Evolutionary conservation across 2,797 vertebrate species (phyloP).

Genomic region (Cuculus canorus): DNA sequence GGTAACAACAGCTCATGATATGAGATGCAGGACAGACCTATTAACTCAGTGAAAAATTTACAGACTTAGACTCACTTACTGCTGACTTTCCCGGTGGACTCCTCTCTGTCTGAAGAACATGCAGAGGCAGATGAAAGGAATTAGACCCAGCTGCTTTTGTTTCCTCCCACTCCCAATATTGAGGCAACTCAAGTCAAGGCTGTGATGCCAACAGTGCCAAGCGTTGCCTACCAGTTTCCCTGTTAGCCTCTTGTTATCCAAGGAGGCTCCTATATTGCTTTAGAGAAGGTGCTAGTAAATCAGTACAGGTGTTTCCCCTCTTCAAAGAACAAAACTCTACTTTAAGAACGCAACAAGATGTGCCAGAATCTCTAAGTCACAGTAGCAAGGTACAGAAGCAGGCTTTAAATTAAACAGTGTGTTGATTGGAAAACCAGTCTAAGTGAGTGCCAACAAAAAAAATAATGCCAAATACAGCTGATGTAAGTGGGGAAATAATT

Average conservation of each 20-base stretch:
- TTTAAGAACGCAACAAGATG: background rate
- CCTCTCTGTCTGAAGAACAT: background rate
- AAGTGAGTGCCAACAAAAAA: background rate
- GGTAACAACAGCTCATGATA: background rate
- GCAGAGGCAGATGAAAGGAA: background rate
- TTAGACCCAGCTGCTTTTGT: background rate
- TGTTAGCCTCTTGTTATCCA: background rate
- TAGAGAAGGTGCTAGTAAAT: background rate
- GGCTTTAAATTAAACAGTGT: background rate
- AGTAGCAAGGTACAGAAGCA: background rate
- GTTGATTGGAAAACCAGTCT: background rate
- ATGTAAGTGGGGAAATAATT: background rate
- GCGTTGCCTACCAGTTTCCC: background rate
- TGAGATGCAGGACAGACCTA: background rate
- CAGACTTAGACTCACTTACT: background rate
- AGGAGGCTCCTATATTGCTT: background rate
- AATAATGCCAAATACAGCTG: background rate
- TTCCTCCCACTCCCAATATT: background rate
- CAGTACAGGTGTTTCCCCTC: background rate
- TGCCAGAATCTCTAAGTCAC: background rate
- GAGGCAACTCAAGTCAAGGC: background rate
- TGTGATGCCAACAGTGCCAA: background rate
- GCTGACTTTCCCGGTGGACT: background rate
- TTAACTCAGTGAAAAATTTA: background rate
- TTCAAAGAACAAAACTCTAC: background rate